A percentile compares a stretch with the other conserved stretches of the same genome.
Conservation (phyloP, 37 sponge, comb jelly and placozoan genomes). For the Cladorhizidae sp. region DNA sequence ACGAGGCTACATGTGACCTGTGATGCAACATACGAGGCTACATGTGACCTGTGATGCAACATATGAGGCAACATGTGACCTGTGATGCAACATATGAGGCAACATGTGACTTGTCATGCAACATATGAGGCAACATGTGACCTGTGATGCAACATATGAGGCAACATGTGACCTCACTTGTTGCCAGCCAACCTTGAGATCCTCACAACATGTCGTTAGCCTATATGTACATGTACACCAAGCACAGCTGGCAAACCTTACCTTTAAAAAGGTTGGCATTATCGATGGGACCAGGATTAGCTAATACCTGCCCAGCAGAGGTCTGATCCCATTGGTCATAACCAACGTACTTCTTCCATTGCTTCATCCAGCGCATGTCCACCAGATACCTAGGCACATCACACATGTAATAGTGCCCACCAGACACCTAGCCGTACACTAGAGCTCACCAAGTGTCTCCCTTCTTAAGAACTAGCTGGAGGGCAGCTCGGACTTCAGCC, state of each 20-base stretch:
- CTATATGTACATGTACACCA: neutral
- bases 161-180: too few species aligned
- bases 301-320: constrained; percentile 57
- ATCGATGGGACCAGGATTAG: constrained; percentile 93
- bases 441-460: constrained; percentile 60
- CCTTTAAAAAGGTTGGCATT: constrained; percentile 77
- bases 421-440: too few species aligned
- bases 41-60: too few species aligned
- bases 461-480: constrained; percentile 51
- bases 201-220: neutral
- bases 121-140: too few species aligned
- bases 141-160: too few species aligned
- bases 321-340: constrained; percentile 80
- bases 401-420: too few species aligned
- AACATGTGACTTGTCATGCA: too few species aligned
- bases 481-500: constrained; percentile 41
- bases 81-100: too few species aligned
- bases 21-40: too few species aligned
- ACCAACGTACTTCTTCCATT: constrained; percentile 95
- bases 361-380: constrained; percentile 87
- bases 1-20: too few species aligned
- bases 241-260: neutral
- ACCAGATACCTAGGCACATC: constrained; percentile 45
- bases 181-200: neutral
- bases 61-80: too few species aligned